Evolutionary conservation across 37 sponge, comb jelly and placozoan genomes (phyloP), one percentile per base, ranked within the genome.

Genomic region (Dysidea cf. avara): DNA sequence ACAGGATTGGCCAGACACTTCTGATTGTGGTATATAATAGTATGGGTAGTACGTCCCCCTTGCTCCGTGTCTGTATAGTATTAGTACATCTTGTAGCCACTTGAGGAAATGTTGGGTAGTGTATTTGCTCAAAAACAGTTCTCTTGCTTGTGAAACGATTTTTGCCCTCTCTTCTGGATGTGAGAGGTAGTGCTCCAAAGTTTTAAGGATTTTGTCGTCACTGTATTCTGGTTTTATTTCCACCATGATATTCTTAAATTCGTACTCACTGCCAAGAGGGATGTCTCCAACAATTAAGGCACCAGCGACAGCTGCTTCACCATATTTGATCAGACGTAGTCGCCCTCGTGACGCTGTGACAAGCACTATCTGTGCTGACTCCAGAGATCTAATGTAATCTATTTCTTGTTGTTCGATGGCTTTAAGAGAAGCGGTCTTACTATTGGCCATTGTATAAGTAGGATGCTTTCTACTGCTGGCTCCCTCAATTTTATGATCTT

Each of bases 261-360:
- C 71, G 2, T 53, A 39, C 7, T 71, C 38, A 34, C 54, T 34
- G 17, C 71, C 71, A 7, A 71, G 71, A 56, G 71, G 71, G 56
- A 71, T 71, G 37, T 71, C 71, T 21, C 71, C 71, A 7, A 43
- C 71, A 31, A 71, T 71, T 18, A 71, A 37, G 30, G 71, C 71
- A 25, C 71, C 71, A 2, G 71, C 53, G 55, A 71, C 36, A 2
- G 71, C 71, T 24, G 54, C 57, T 36, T 71, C 71, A 9, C 71
- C 71, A 32, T 71, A 55, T 56, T 71, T 71, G 22, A 71, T 71
- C 56, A 71, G 24, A 16, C 53, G 18, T 17, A 71, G 56, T 17
- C 38, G 35, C 26, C 36, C 55, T 0, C 53, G 22, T 0, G 71
- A 71, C 9, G 56, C 24, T 1, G 71, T 71, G 37, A 71, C 56